These are phyloP conservation scores for Dichetophora obliterata DNA, from an alignment of 2,888 invertebrate genomes.

Conservation along the genomic window DNA sequence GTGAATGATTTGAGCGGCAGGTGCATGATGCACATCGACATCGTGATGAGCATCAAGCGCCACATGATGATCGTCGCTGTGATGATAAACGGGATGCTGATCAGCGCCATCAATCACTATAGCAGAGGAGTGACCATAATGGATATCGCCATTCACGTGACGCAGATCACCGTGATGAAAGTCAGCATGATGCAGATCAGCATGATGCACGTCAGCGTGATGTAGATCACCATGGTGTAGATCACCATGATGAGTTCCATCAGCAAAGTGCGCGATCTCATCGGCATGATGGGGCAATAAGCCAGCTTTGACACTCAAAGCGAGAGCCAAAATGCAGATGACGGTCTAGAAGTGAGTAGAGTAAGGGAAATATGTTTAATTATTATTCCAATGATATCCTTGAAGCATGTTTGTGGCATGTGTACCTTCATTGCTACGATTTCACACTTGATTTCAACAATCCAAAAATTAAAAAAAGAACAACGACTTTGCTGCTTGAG, in stretches of 20 bases:
- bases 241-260: slow-evolving; percentile 49
- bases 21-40: slow-evolving; percentile 51
- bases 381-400: background rate
- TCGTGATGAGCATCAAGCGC: slow-evolving; percentile 56
- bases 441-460: slow-evolving; percentile 62
- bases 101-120: slow-evolving; percentile 59
- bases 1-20: slow-evolving; percentile 62
- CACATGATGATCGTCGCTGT: slow-evolving; percentile 52
- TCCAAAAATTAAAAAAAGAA: slow-evolving; percentile 56
- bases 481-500: slow-evolving; percentile 57
- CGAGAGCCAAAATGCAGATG: slow-evolving; percentile 64
- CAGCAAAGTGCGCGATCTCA: slow-evolving; percentile 51
- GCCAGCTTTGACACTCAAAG: slow-evolving; percentile 60
- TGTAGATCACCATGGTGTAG: slow-evolving; percentile 50
- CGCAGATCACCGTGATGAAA: slow-evolving; percentile 42
- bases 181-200: slow-evolving; percentile 47
- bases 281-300: slow-evolving; percentile 63
- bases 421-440: slow-evolving; percentile 68
- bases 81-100: slow-evolving; percentile 60
- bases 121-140: slow-evolving; percentile 63
- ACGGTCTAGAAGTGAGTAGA: slow-evolving; percentile 52
- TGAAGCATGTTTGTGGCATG: slow-evolving; percentile 27
- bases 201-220: slow-evolving; percentile 49
- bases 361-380: background rate
- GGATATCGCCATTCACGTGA: slow-evolving; percentile 59